Conservation (phyloP, 2,113 vertebrate species). For the Alligator sinensis region DNA sequence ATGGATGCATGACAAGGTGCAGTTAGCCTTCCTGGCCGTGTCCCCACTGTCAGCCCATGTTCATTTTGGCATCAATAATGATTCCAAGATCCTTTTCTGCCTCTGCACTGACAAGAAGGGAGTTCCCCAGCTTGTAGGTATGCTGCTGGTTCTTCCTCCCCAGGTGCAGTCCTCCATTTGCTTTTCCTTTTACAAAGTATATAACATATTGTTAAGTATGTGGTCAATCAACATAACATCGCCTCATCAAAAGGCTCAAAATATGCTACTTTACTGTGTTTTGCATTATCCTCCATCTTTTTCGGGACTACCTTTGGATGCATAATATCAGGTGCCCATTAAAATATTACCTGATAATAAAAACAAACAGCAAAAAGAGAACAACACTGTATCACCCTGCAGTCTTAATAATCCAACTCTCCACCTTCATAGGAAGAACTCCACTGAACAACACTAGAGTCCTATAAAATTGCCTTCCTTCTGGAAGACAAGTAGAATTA, state of each 20-base stretch:
- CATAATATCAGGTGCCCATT: neutral
- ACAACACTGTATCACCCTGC: neutral
- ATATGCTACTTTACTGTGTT: neutral
- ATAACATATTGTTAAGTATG: neutral
- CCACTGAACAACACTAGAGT: neutral
- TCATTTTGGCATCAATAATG: too few relatives aligned
- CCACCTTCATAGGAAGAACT: neutral
- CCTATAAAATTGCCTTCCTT: neutral
- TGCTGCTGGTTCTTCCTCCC: too few relatives aligned
- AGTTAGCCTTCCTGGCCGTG: too few relatives aligned
- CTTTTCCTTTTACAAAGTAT: conserved; percentile 2
- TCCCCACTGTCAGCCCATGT: too few relatives aligned
- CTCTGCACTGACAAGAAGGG: too few relatives aligned
- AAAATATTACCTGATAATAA: neutral
- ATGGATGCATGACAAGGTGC: too few relatives aligned
- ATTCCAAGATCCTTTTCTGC: too few relatives aligned
- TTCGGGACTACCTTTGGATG: neutral
- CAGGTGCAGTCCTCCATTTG: neutral
- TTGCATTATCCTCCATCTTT: neutral
- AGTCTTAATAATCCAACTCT: neutral
- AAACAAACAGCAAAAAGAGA: conserved; percentile 19
- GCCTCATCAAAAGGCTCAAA: neutral
- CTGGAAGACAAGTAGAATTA: neutral
- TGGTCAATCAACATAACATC: conserved; percentile 10
- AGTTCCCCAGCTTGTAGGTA: too few relatives aligned